These are phyloP conservation scores for Lamellibrachia luymesi DNA, from an alignment of 1,140 invertebrate genomes.

Conservation along the genomic window DNA sequence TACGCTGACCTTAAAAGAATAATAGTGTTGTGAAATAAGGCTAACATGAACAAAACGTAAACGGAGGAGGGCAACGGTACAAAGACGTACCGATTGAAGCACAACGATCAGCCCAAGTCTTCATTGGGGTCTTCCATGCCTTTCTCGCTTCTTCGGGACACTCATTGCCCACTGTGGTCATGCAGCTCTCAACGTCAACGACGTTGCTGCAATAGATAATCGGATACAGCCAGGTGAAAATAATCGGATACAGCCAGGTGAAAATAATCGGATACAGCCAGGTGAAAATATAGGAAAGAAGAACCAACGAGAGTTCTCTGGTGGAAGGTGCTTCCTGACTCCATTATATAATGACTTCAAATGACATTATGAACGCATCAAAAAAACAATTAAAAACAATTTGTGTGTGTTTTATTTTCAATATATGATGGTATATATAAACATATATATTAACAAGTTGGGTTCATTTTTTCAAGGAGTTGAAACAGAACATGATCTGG, in stretches of 20 bases:
- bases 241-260: not conserved
- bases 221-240: not conserved
- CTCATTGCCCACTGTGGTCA: not conserved
- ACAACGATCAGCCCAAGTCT: not conserved
- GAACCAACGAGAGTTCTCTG: too few species aligned
- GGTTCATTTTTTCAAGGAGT: too few species aligned
- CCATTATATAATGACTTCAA: too few species aligned
- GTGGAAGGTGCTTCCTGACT: too few species aligned
- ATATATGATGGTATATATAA: too few species aligned
- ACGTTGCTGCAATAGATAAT: not conserved
- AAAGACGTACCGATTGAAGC: not conserved
- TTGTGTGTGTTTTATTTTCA: too few species aligned
- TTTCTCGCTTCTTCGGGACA: not conserved
- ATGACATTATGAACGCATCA: too few species aligned
- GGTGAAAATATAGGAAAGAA: too few species aligned
- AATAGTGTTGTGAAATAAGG: not conserved
- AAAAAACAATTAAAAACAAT: too few species aligned
- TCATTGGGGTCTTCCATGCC: not conserved
- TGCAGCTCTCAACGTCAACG: not conserved
- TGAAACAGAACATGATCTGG: too few species aligned
- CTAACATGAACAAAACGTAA: not conserved
- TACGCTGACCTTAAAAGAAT: too few species aligned
- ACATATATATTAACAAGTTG: too few species aligned
- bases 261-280: not conserved
- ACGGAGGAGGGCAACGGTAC: not conserved